A percentile compares a stretch with the other conserved stretches of the same genome.
phyloP scores from a whole-genome alignment of 2,113 vertebrate species.

The Poeciliopsis occidentalis region DNA sequence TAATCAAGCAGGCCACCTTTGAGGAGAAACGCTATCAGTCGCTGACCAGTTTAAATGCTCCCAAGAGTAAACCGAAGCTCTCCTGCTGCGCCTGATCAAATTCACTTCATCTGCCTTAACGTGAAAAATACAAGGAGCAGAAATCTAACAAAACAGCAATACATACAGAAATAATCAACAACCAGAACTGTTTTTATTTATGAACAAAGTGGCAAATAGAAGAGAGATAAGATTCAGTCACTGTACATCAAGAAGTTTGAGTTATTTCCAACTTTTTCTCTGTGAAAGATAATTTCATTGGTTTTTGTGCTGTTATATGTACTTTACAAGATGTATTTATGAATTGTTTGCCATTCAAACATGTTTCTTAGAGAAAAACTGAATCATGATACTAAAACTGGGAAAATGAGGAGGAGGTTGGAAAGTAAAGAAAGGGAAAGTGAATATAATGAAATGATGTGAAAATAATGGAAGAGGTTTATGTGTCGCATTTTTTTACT shows the following conservation, averaged over 20 bases:
- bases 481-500: neutral
- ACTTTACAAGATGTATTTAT: conserved; percentile 1
- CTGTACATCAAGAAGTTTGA: neutral
- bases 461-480: neutral
- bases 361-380: neutral
- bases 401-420: conserved; percentile 14
- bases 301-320: neutral
- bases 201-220: conserved; percentile 5
- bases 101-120: neutral
- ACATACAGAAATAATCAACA: conserved; percentile 30
- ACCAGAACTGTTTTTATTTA: neutral
- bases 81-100: conserved; percentile 85
- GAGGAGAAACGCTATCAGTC: conserved; percentile 74
- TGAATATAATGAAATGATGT: neutral
- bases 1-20: conserved; percentile 82
- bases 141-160: conserved; percentile 20
- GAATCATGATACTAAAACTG: neutral
- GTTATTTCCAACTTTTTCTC: conserved; percentile 12
- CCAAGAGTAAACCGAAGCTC: conserved; percentile 79
- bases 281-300: neutral
- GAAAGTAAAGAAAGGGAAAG: conserved; percentile 9
- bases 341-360: neutral
- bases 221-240: conserved; percentile 2
- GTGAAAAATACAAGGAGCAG: conserved; percentile 17
- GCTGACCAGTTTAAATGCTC: conserved; percentile 80